Evolutionary conservation across 1,140 invertebrate species (phyloP), one percentile per base, ranked within the genome.

Genomic region (Cydia amplana): DNA sequence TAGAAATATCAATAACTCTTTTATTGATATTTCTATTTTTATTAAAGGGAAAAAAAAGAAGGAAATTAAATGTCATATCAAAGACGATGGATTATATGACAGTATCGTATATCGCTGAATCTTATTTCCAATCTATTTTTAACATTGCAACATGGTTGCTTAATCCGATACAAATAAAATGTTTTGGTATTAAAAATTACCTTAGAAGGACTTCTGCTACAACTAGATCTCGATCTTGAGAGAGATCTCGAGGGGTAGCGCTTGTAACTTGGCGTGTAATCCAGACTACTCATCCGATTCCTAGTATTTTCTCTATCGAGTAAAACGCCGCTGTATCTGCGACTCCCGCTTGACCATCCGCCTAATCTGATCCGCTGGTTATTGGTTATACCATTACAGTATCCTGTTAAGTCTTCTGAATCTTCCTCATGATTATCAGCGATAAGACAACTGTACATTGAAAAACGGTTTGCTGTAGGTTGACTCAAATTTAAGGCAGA

Each of bases 401-500:
- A 91, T 51, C 91, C 91, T 65, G 87, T 91, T 70, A 91, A 88
- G 18, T 88, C 87, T 80, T 92, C 84, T 36, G 90, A 79, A 46
- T 93, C 91, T 78, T 93, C 87, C 6, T 94, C 94, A 25, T 94
- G 89, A 28, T 95, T 93, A 16, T 94, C 93, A 16, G 94, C 93
- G 0, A 95, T 88, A 5, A 94, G 94, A 79, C 94, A 95, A 75
- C 94, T 94, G 77, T 95, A 95, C 94, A 95, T 95, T 0, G 94
- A 94, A 78, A 95, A 95, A 4, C 95, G 90, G 87, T 95, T 94
- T 3, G 94, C 93, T 4, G 93, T 93, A 4, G 94, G 94, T 79
- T 95, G 94, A 78, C 95, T 95, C 7, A 96, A 85, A 75, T 95
- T 95, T 65, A 97, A 85, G 0, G 95, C 95, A 10, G 95, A 95